Base-by-base conservation (phyloP, 2,797 vertebrate genomes). In the Nasua narica region DNA sequence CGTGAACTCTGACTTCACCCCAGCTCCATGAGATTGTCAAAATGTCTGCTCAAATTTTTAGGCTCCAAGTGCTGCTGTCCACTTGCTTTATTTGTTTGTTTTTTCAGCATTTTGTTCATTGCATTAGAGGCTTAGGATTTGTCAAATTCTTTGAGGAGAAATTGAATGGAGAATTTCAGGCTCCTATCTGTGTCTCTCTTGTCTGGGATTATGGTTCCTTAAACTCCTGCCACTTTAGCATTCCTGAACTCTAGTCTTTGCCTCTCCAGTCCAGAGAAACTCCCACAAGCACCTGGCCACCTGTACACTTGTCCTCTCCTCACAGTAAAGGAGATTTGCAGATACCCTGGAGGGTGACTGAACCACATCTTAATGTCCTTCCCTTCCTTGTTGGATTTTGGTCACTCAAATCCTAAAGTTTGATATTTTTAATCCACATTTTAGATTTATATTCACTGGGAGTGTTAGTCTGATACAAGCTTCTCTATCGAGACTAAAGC, bases 61-160 rank as follows among this genome's bases (percentile, higher is more conserved):
- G 56, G 4, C 13, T 76, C 25, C 4, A 46, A 37, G 8, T 0
- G 9, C 19, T 62, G 1, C 12, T 84, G 69, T 96, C 10, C 46
- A 4, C 11, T 84, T 78, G 21, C 60, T 82, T 87, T 62, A 74
- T 54, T 74, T 62, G 54, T n/a, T 50, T 90, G 54, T n/a, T 50
- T 90, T 84, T 69, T 37, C 32, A 88, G 40, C 25, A 60, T 56
- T 94, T 81, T 90, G 32, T 58, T 81, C 21, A 58, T 50, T 79
- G 43, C 19, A 58, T 69, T 84, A 67, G 35, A 94, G 32, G 19
- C 4, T 85, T 58, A 32, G 29, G 32, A 21, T 32, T 54, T 46
- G 19, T 11, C 69, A 83, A 76, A 83, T 56, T 60, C 25, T 93
- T 92, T 37, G 54, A 50, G 2, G 15, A 96, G 35, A 92, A 48